Evolutionary conservation across 1,140 invertebrate genomes (phyloP).

Genomic region (Leptestheria dahalacensis): DNA sequence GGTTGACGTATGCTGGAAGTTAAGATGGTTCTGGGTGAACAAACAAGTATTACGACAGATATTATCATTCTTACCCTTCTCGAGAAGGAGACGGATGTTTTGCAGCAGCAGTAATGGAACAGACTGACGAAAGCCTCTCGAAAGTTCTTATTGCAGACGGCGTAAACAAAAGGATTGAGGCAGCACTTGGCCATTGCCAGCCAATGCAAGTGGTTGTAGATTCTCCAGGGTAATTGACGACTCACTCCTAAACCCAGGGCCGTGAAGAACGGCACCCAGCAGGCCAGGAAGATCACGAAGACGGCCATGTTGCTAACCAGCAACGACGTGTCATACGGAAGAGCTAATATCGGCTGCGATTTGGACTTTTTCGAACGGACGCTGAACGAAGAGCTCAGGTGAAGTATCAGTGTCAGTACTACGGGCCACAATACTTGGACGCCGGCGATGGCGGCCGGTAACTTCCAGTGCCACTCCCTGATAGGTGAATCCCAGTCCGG

Average conservation of each 20-base stretch:
- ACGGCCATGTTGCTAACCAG: background rate
- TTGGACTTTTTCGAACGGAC: background rate
- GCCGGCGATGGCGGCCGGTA: background rate
- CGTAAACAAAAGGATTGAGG: slow-evolving; percentile 49
- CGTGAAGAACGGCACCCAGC: background rate
- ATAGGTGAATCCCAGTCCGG: background rate
- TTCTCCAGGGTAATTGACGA: slow-evolving; percentile 23
- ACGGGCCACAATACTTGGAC: background rate
- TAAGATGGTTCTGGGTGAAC: too few relatives aligned
- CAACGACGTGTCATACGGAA: background rate
- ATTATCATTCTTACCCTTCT: slow-evolving; percentile 11
- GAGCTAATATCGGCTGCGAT: background rate
- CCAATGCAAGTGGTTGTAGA: slow-evolving; percentile 35
- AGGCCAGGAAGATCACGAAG: background rate
- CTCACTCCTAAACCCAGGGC: background rate
- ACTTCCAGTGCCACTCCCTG: background rate
- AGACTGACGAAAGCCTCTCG: slow-evolving; percentile 57
- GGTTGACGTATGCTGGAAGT: too few relatives aligned
- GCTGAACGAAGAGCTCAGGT: background rate
- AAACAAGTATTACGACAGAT: too few relatives aligned
- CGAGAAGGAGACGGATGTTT: slow-evolving; percentile 55
- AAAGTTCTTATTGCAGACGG: slow-evolving; percentile 46
- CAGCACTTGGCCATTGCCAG: slow-evolving; percentile 50
- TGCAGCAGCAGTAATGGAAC: slow-evolving; percentile 69
- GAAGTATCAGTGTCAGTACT: background rate